A percentile compares a stretch with the other conserved stretches of the same genome.
Evolutionary conservation across 2,113 vertebrate genomes (phyloP).

Genomic region (Cochlearius cochlearius): DNA sequence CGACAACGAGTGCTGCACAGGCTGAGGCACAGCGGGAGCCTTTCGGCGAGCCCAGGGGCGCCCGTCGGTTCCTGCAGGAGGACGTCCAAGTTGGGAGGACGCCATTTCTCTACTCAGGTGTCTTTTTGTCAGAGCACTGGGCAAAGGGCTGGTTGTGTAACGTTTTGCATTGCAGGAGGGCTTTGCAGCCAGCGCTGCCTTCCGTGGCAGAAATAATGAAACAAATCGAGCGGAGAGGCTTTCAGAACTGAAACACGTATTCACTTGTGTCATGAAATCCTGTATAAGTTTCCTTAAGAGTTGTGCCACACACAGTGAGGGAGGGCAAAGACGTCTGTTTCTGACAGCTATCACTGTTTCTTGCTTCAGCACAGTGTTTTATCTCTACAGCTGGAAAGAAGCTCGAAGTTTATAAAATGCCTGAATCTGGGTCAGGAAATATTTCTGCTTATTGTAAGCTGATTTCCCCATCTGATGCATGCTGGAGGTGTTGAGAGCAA

Average conservation of each 20-base stretch:
- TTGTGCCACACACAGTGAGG: neutral
- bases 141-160: neutral
- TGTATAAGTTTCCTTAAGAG: neutral
- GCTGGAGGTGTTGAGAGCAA: slow-evolving; percentile 10
- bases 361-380: neutral
- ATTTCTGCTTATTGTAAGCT: slow-evolving; percentile 7
- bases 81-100: neutral
- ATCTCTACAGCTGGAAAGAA: neutral
- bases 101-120: neutral
- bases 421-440: slow-evolving; percentile 50
- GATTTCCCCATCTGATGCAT: neutral
- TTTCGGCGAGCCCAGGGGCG: neutral
- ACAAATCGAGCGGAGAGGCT: neutral
- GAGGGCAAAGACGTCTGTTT: neutral
- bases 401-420: neutral
- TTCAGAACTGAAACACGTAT: fast-evolving
- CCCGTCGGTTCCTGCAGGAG: neutral
- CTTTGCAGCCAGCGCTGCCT: neutral
- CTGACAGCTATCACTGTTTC: neutral
- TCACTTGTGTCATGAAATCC: neutral
- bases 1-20: fast-evolving
- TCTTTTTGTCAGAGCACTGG: neutral
- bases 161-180: neutral
- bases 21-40: neutral
- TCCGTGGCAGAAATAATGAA: neutral